Conservation (phyloP, 1,140 invertebrate species). For the Caenorhabditis brenneri region DNA sequence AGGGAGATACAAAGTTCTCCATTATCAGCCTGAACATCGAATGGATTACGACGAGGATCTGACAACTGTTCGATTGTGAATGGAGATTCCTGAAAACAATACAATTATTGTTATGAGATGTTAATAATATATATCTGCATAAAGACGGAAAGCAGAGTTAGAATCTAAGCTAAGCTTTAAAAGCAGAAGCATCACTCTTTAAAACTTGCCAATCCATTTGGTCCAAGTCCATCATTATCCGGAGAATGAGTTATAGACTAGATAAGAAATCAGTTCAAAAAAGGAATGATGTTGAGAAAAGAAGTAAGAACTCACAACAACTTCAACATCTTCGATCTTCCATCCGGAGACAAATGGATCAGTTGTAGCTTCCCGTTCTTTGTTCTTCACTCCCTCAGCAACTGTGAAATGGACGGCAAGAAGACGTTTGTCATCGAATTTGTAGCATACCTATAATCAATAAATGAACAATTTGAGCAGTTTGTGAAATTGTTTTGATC, state of each 20-base stretch:
- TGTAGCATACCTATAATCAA: conserved; percentile 64
- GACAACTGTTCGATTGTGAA: conserved; percentile 68
- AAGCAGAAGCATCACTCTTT: conserved; percentile 9
- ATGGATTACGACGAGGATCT: conserved; percentile 69
- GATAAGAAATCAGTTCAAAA: not conserved
- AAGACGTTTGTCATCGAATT: conserved; percentile 71
- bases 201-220: conserved; percentile 31
- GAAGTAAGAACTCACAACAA: conserved; percentile 41
- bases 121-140: not conserved
- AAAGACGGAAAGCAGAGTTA: not conserved
- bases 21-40: conserved; percentile 69
- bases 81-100: conserved; percentile 66
- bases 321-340: conserved; percentile 61
- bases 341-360: conserved; percentile 69
- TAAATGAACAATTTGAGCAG: not conserved
- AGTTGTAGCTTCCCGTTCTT: conserved; percentile 63
- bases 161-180: not conserved
- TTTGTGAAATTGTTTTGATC: too few species aligned
- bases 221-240: conserved; percentile 10
- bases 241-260: conserved; percentile 28
- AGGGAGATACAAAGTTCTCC: conserved; percentile 68
- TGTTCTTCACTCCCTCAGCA: conserved; percentile 62
- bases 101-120: not conserved
- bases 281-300: not conserved
- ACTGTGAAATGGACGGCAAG: conserved; percentile 69